phyloP scores from a whole-genome alignment of 2,113 vertebrate genomes.

The Vidua chalybeata region DNA sequence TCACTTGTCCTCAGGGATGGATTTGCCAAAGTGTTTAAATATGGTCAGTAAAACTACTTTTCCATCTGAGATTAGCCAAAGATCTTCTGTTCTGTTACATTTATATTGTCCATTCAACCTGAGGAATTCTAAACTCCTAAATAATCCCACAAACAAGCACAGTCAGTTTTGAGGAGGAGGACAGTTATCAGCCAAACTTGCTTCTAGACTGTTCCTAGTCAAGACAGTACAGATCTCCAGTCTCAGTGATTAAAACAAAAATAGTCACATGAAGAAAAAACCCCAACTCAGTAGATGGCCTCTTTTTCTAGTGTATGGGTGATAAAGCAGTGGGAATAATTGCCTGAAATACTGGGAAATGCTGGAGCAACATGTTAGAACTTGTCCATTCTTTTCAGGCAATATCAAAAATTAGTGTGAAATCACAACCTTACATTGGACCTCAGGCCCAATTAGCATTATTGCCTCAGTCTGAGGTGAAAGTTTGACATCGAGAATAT shows the following conservation, averaged over 20 bases:
- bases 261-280: background rate
- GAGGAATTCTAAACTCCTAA: background rate
- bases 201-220: background rate
- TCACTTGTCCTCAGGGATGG: background rate
- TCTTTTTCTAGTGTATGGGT: background rate
- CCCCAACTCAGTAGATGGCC: background rate
- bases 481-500: background rate
- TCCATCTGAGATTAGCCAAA: background rate
- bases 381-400: background rate
- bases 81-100: background rate
- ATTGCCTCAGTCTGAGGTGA: background rate
- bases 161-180: background rate
- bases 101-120: background rate
- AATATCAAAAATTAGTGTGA: background rate
- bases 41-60: background rate
- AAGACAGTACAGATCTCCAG: background rate
- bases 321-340: background rate
- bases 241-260: background rate
- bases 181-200: background rate
- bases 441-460: background rate
- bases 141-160: background rate
- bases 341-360: background rate
- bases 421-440: background rate
- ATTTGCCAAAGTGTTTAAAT: background rate
- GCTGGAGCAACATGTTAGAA: background rate